phyloP scores from a whole-genome alignment of 1,140 invertebrate species.

The Phymastichus coffea region DNA sequence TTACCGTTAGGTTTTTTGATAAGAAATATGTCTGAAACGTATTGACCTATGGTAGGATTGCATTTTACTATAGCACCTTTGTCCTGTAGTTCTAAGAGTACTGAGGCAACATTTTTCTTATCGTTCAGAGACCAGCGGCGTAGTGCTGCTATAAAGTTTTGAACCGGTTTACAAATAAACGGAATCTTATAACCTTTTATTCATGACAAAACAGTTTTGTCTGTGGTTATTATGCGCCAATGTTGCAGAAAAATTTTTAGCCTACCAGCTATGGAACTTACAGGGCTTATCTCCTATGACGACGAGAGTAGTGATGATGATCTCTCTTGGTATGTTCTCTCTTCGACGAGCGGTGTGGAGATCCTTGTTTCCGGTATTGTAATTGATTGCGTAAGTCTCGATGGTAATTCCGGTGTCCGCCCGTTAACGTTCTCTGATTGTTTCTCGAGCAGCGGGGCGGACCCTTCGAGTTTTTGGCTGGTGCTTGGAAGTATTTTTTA shows the following conservation, averaged over 20 bases:
- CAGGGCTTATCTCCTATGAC: neutral
- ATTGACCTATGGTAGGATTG: neutral
- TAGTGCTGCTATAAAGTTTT: neutral
- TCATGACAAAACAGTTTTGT: neutral
- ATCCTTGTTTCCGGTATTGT: too few species aligned
- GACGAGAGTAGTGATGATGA: neutral
- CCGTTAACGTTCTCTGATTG: neutral
- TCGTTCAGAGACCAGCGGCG: neutral
- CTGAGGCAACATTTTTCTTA: neutral
- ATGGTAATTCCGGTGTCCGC: neutral
- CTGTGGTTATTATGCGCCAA: neutral
- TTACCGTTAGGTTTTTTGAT: constrained; percentile 26
- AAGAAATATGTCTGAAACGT: constrained; percentile 29
- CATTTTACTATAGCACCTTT: neutral
- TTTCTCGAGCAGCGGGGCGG: neutral
- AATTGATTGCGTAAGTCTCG: neutral
- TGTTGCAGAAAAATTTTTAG: neutral
- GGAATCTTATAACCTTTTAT: constrained; percentile 1
- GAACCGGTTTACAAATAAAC: neutral
- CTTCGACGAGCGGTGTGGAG: neutral
- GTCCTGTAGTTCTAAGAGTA: neutral
- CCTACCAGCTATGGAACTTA: neutral
- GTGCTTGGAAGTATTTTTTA: neutral
- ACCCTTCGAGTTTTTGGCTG: constrained; percentile 14
- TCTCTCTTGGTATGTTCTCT: neutral